Conservation (phyloP, 1,140 invertebrate species). For the Drosophila grimshawi region DNA sequence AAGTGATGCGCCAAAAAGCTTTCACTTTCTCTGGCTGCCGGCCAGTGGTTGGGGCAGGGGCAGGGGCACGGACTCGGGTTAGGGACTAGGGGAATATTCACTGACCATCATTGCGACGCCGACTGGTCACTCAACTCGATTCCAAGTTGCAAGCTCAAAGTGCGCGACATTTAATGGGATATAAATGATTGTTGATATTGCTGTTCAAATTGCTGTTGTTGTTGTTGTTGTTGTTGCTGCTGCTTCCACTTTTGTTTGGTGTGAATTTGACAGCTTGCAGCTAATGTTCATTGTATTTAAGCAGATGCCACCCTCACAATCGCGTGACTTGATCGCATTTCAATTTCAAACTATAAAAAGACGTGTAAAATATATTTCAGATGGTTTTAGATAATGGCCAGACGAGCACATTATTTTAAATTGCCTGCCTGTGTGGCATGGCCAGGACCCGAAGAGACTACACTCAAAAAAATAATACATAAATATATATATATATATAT, state of each 20-base stretch:
- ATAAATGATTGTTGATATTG: constrained; percentile 5
- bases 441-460: neutral
- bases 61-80: neutral
- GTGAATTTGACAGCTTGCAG: constrained; percentile 58
- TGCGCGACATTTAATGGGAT: constrained; percentile 4
- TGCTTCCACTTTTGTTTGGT: constrained; percentile 10
- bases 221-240: neutral
- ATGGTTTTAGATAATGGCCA: constrained; percentile 60
- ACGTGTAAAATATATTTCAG: constrained; percentile 40
- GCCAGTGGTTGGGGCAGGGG: neutral
- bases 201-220: neutral
- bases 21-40: constrained; percentile 43
- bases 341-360: constrained; percentile 39
- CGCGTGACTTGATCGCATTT: constrained; percentile 65
- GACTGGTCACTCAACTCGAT: constrained; percentile 41
- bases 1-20: constrained; percentile 33
- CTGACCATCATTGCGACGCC: constrained; percentile 35
- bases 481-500: no score
- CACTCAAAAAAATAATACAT: no score
- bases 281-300: neutral
- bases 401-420: constrained; percentile 63
- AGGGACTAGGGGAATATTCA: constrained; percentile 16
- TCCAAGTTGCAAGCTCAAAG: constrained; percentile 2
- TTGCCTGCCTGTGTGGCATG: constrained; percentile 31
- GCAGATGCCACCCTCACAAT: constrained; percentile 33